These are phyloP conservation scores for Eubucco bourcierii DNA, from an alignment of 2,113 vertebrate genomes.

Conservation along the genomic window DNA sequence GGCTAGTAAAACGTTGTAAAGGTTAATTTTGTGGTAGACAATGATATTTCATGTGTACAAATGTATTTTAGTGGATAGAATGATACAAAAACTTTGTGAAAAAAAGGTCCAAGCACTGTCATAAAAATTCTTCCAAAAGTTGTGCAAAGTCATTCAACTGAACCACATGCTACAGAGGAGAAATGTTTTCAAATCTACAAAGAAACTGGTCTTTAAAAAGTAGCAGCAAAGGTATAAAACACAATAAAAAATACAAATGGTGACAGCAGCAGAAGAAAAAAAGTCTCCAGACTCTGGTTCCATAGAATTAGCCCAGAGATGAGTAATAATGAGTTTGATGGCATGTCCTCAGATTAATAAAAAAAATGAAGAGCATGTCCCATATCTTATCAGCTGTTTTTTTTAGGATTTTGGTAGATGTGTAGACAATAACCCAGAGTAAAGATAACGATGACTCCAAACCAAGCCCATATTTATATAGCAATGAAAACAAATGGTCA, in stretches of 20 bases:
- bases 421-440: background rate
- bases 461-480: background rate
- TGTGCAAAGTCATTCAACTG: background rate
- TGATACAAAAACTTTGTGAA: background rate
- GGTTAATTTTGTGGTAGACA: background rate
- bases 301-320: background rate
- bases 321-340: background rate
- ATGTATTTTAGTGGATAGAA: background rate
- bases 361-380: background rate
- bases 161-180: background rate
- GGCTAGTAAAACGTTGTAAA: background rate
- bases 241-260: background rate
- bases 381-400: background rate
- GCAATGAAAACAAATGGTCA: background rate
- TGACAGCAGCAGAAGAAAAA: background rate
- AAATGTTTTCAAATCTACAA: background rate
- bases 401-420: background rate
- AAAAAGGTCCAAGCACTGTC: background rate
- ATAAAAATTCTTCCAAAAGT: background rate
- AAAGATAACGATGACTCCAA: background rate
- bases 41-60: background rate
- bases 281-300: background rate
- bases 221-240: background rate
- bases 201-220: background rate
- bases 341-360: background rate